These are phyloP conservation scores for Oligia latruncula DNA, from an alignment of 2,888 invertebrate genomes.

Conservation along the genomic window DNA sequence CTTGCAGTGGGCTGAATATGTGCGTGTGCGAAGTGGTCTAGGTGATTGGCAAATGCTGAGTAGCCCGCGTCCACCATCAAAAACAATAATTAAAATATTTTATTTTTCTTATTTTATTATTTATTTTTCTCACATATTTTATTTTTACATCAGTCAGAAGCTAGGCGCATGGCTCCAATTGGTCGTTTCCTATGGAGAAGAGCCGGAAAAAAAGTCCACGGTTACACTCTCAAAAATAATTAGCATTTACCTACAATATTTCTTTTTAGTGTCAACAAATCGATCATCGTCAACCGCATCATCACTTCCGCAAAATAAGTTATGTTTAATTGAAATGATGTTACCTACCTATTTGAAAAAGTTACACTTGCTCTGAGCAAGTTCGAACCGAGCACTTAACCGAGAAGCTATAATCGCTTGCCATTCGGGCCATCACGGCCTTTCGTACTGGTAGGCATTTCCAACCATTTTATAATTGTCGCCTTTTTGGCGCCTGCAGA, in stretches of 20 bases:
- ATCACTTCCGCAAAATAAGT: too few relatives aligned
- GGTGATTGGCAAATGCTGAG: not conserved
- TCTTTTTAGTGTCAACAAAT: not conserved
- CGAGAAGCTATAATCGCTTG: not conserved
- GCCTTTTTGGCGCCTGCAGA: not conserved
- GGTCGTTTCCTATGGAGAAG: not conserved
- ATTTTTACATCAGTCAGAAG: not conserved
- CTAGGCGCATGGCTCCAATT: not conserved
- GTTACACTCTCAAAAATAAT: not conserved
- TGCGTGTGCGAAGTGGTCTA: not conserved
- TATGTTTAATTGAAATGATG: not conserved
- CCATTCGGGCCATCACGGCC: not conserved
- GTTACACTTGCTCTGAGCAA: too few relatives aligned
- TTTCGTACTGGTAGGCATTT: not conserved
- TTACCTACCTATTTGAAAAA: not conserved
- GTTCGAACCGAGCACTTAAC: not conserved
- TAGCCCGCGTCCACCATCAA: not conserved
- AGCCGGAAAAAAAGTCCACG: not conserved
- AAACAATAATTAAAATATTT: not conserved
- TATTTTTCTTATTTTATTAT: not conserved
- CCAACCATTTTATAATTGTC: not conserved
- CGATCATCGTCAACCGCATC: too few relatives aligned
- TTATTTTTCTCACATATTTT: not conserved
- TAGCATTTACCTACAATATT: not conserved
- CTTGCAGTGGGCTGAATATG: not conserved